These are phyloP conservation scores for Bryconaethiops microstoma DNA, from an alignment of 2,797 vertebrate genomes.

Conservation along the genomic window DNA sequence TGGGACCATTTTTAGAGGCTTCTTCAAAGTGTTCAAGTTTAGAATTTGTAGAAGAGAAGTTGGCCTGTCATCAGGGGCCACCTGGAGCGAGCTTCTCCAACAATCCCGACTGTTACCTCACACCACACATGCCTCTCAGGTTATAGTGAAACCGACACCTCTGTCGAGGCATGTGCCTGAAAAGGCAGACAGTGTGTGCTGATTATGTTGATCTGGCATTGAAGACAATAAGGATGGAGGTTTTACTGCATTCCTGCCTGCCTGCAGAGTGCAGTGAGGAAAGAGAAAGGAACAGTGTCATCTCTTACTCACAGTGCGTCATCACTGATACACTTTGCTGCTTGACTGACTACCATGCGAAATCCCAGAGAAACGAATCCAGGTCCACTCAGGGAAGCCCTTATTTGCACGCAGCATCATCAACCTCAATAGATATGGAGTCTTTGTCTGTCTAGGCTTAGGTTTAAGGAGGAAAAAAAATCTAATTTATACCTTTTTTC, in stretches of 20 bases:
- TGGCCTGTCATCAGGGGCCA: not conserved
- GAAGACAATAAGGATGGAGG: constrained; percentile 41
- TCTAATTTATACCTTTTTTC: no score
- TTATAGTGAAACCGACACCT: constrained; percentile 28
- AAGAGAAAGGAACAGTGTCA: constrained; percentile 46
- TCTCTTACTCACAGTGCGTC: constrained; percentile 20
- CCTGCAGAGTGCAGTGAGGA: constrained; percentile 52
- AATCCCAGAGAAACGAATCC: constrained; percentile 25
- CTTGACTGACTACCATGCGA: constrained; percentile 17
- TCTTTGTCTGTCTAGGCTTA: no score
- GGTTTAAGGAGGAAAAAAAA: no score
- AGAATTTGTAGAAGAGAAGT: not conserved
- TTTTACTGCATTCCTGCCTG: constrained; percentile 59
- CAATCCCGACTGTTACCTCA: constrained; percentile 40
- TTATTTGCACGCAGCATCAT: not conserved
- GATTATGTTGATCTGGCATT: constrained; percentile 40
- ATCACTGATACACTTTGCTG: constrained; percentile 4
- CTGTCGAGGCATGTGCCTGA: constrained; percentile 53
- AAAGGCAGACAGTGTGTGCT: constrained; percentile 37
- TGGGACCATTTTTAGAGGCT: not conserved
- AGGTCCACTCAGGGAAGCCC: not conserved
- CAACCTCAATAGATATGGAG: no score
- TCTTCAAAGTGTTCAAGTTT: not conserved
- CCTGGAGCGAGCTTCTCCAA: not conserved
- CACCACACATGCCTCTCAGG: constrained; percentile 47